Base-by-base conservation (phyloP, 2,888 invertebrate species). In the Stictocephala bisonia region DNA sequence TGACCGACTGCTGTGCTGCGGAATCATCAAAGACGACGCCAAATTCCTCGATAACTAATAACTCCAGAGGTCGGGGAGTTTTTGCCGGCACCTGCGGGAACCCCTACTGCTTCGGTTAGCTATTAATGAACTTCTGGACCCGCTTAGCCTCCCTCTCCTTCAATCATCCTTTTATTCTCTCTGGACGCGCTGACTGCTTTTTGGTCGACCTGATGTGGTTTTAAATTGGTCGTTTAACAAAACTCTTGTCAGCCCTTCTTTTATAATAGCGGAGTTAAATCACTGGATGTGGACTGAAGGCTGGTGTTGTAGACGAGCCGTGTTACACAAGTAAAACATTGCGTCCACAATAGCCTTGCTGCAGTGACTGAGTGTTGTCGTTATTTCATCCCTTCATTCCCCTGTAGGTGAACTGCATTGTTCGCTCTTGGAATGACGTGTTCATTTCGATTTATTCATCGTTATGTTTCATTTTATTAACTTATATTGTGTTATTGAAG, bases 41-140 rank as follows among this genome's bases (percentile, higher is more conserved):
- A 64, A 64, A 64, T 64, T 64, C 64, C 26, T 64, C 64, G 41
- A 64, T 64, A 64, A 64, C 64, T 64, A 64, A 64, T 64, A 64
- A 64, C 64, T 64, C 11, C 15, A 7, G n/a, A n/a, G 15, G 26
- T 35, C 44, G 3, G 44, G 24, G 9, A 40, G 44, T 64, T 64
- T 64, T 64, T 64, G 64, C 64, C 44, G 60, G 60, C 60, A 60
- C 44, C 64, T 26, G 64, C 9, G 44, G 60, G 44, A 15, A 20
- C 64, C 64, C 64, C 64, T 41, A 41, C 44, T 18, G 64, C 15
- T 27, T n/a, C 64, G 41, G 44, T 20, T 44, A 40, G 64, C 64
- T 64, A 64, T 64, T 64, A 64, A 64, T 64, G 64, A 64, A 64
- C 64, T 64, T 44, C 64, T 64, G 44, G 60, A 27, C 15, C 44